phyloP scores from a whole-genome alignment of 1,140 invertebrate species.

The Phocides pigmalion region DNA sequence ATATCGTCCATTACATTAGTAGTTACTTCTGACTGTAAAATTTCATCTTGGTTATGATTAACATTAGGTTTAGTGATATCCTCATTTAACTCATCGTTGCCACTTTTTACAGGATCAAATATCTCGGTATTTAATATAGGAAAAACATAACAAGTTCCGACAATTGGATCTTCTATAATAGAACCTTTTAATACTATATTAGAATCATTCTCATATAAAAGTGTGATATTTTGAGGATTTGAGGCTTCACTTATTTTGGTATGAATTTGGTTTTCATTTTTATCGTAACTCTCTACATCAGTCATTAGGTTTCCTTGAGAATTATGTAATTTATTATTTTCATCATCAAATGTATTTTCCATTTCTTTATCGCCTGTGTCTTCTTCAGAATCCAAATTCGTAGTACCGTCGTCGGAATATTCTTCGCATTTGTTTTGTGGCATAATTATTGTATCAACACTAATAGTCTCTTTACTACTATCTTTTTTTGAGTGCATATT shows the following conservation, averaged over 20 bases:
- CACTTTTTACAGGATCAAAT: conserved; percentile 19
- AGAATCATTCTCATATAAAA: conserved; percentile 51
- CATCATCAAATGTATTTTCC: too few relatives aligned
- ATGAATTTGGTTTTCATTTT: conserved; percentile 1
- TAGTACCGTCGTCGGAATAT: too few relatives aligned
- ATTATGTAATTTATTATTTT: too few relatives aligned
- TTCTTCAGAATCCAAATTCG: too few relatives aligned
- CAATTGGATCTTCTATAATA: conserved; percentile 56
- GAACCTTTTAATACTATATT: conserved; percentile 57
- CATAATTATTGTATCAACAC: too few relatives aligned
- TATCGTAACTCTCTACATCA: neutral
- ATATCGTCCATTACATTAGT: conserved; percentile 21
- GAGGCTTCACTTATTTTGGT: neutral
- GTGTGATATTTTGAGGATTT: conserved; percentile 46
- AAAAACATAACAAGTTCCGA: conserved; percentile 65
- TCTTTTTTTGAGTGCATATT: too few relatives aligned
- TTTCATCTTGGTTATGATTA: neutral
- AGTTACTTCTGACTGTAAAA: neutral
- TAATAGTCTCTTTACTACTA: too few relatives aligned
- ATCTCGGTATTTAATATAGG: conserved; percentile 44
- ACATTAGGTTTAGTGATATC: conserved; percentile 15
- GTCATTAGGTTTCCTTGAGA: too few relatives aligned
- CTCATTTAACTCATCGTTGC: conserved; percentile 12
- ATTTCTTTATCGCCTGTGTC: too few relatives aligned
- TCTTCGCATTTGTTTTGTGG: too few relatives aligned